Evolutionary conservation across 2,113 vertebrate species (phyloP).

Genomic region (Ornithorhynchus anatinus): DNA sequence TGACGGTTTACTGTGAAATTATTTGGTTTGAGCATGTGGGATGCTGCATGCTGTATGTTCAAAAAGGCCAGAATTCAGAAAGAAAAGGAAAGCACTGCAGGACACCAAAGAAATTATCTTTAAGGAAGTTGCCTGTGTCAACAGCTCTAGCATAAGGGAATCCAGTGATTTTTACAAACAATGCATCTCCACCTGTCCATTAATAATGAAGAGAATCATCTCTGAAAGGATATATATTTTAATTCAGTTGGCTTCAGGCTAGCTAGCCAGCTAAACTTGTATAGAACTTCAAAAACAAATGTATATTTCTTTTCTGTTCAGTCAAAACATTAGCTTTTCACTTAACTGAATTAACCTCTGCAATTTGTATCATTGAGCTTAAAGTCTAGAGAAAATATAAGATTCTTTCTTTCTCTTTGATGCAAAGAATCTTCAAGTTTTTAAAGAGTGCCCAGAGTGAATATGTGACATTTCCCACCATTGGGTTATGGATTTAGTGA

Average conservation of each 20-base stretch:
- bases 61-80: conserved; percentile 3
- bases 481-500: no score
- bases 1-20: neutral
- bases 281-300: conserved; percentile 60
- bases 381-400: neutral
- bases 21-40: neutral
- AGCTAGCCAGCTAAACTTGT: conserved; percentile 61
- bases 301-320: conserved; percentile 38
- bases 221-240: conserved; percentile 33
- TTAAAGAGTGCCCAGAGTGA: neutral
- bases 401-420: conserved; percentile 1
- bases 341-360: conserved; percentile 58
- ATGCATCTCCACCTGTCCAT: conserved; percentile 52
- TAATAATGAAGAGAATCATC: conserved; percentile 60
- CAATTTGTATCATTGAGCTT: neutral
- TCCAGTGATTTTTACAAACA: conserved; percentile 53
- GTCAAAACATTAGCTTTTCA: conserved; percentile 38
- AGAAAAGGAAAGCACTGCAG: conserved; percentile 21
- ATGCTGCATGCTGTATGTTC: neutral
- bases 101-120: conserved; percentile 40
- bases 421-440: no score
- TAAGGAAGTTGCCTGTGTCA: conserved; percentile 27
- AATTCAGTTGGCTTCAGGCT: conserved; percentile 58
- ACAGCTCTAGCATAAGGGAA: conserved; percentile 19
- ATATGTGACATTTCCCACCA: no score